Base-by-base conservation (phyloP, 64 coral and sea anemone genomes). In the Pachyseris speciosa region DNA sequence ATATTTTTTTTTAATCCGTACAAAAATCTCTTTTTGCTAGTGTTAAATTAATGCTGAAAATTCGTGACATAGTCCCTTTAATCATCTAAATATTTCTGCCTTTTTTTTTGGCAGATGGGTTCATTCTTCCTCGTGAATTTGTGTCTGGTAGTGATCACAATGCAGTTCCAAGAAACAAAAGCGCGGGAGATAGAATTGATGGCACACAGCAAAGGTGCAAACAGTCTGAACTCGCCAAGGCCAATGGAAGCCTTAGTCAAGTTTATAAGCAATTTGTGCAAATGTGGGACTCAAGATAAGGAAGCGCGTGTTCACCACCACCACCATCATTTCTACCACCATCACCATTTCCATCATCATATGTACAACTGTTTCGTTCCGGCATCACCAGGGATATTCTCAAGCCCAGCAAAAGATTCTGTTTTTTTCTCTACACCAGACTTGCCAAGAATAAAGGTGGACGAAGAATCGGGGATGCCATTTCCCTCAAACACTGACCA, bases 131-230 rank as follows among this genome's bases (percentile, higher is more conserved):
- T 99, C 74, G 97, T 99, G 32, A 99, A 99, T 70, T 83, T 99
- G 86, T 99, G 97, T 47, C 87, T 99, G 30, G 97, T 99, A 29
- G 97, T 99, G 0, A 91, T 99, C 22, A 92, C 97, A 40, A 99
- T 99, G 97, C 97, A 99, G 68, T 99, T 99, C 74, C 97, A 95
- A 48, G 97, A 99, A 74, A 99, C 97, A 11, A 99, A 99, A 80
- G 86, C 87, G 29, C 89, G 97, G 6, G 97, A 99, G 78, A 89
- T 95, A 37, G 86, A 99, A 36, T 28, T 99, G 65, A 88, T 99
- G 48, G 97, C 90, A 53, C 83, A 93, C 37, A 95, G 64, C 68
- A 74, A 84, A 71, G 37, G 61, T 32, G 49, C 58, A 45, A 6
- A 3, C 9, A 6, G 42, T 25, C 37, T 84, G 52, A 3, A 43